A percentile compares a stretch with the other conserved stretches of the same genome.
Evolutionary conservation across 64 coral and sea anemone genomes (phyloP).

Genomic region (Anthopleura sola): DNA sequence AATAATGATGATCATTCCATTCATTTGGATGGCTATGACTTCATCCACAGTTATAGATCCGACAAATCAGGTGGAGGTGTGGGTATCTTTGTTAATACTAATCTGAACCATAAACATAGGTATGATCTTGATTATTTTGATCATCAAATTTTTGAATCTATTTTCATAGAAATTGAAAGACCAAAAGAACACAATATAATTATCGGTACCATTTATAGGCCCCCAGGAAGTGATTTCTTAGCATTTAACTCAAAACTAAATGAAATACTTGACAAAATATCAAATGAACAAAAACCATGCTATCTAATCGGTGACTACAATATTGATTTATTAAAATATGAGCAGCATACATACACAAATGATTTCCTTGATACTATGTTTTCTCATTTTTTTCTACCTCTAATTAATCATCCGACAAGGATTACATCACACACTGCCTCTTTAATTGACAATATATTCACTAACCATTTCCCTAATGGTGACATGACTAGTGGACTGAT

Average conservation of each 20-base stretch:
- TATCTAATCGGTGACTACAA: slow-evolving; percentile 28
- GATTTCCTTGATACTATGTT: slow-evolving; percentile 19
- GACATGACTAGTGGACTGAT: not conserved
- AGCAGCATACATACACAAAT: not conserved
- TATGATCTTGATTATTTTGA: slow-evolving; percentile 22
- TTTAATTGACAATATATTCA: slow-evolving; percentile 25
- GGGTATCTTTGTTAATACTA: slow-evolving; percentile 22
- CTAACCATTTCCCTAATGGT: not conserved
- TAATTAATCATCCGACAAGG: not conserved
- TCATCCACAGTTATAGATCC: slow-evolving; percentile 7
- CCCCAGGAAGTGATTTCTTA: slow-evolving; percentile 11
- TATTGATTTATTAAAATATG: slow-evolving; percentile 19
- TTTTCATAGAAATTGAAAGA: slow-evolving; percentile 61
- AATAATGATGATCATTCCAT: too few species aligned
- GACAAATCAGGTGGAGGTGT: slow-evolving; percentile 32
- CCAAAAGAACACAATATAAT: slow-evolving; percentile 42
- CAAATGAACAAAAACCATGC: not conserved
- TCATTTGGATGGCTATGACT: too few species aligned
- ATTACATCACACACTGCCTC: slow-evolving; percentile 21
- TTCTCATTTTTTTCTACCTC: not conserved
- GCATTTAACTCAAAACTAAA: slow-evolving; percentile 4
- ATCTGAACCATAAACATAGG: slow-evolving; percentile 27
- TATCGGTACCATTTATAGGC: slow-evolving; percentile 57
- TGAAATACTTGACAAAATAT: not conserved
- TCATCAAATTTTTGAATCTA: slow-evolving; percentile 9